These are phyloP conservation scores for Acanthopagrus latus DNA, from an alignment of 2,797 vertebrate genomes.

Conservation along the genomic window DNA sequence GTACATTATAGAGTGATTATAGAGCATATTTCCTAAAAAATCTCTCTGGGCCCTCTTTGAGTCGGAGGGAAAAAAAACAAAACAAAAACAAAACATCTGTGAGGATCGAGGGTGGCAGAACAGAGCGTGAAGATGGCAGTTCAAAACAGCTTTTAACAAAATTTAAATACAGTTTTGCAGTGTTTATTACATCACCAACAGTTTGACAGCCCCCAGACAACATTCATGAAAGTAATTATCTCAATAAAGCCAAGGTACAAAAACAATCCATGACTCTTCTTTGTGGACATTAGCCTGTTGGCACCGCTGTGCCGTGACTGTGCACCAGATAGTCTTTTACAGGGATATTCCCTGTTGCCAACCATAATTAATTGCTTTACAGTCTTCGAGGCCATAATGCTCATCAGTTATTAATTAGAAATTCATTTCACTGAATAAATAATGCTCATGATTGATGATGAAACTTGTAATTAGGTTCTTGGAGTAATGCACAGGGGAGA, in stretches of 20 bases:
- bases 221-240: slow-evolving; percentile 81
- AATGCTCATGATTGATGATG: slow-evolving; percentile 99
- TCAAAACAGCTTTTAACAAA: slow-evolving; percentile 42
- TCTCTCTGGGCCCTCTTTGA: slow-evolving; percentile 12
- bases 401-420: slow-evolving; percentile 99
- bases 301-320: slow-evolving; percentile 86
- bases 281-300: slow-evolving; percentile 86
- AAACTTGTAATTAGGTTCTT: slow-evolving; percentile 98
- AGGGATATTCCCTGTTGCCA: slow-evolving; percentile 91
- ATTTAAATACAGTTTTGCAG: slow-evolving; percentile 42
- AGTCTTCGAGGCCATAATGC: slow-evolving; percentile 98
- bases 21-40: slow-evolving; percentile 9
- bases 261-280: slow-evolving; percentile 79
- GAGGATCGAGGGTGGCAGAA: slow-evolving; percentile 12
- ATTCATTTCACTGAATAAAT: slow-evolving; percentile 99
- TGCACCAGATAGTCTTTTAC: slow-evolving; percentile 88
- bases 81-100: slow-evolving; percentile 32
- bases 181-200: slow-evolving; percentile 55
- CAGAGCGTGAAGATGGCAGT: slow-evolving; percentile 1
- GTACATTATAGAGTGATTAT: slow-evolving; percentile 10
- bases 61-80: slow-evolving; percentile 24
- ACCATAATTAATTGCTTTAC: slow-evolving; percentile 97
- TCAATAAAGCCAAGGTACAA: slow-evolving; percentile 75
- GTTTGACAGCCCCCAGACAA: slow-evolving; percentile 57
- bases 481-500: slow-evolving; percentile 91